phyloP scores from a whole-genome alignment of 2,113 vertebrate genomes.

The Podiceps cristatus region DNA sequence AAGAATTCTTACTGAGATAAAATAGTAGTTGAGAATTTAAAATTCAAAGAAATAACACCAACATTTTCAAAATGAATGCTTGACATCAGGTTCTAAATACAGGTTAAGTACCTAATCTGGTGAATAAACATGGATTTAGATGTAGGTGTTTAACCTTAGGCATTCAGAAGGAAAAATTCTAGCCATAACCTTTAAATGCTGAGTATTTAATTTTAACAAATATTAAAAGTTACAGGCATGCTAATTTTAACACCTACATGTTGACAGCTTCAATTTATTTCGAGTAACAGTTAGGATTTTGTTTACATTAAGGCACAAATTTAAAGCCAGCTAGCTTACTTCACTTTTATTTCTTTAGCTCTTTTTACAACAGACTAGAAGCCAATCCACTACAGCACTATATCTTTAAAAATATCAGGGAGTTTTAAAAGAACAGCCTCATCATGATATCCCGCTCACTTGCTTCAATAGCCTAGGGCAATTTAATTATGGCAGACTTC shows the following conservation, averaged over 20 bases:
- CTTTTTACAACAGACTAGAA: not conserved
- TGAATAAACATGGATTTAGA: constrained; percentile 40
- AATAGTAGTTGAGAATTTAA: not conserved
- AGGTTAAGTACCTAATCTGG: constrained; percentile 18
- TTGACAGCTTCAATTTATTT: constrained; percentile 11
- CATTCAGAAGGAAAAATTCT: constrained; percentile 20
- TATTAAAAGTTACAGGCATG: not conserved
- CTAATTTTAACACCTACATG: constrained; percentile 24
- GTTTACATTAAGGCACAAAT: not conserved
- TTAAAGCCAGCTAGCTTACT: not conserved
- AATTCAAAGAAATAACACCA: constrained; percentile 28
- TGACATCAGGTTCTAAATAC: constrained; percentile 45
- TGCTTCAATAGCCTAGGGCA: constrained; percentile 25
- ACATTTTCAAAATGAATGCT: constrained; percentile 21
- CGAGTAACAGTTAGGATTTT: not conserved
- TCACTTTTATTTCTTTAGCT: constrained; percentile 14
- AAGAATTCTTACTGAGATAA: constrained; percentile 26
- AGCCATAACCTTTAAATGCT: constrained; percentile 26
- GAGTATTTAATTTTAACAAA: constrained; percentile 24
- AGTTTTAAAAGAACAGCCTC: constrained; percentile 36
- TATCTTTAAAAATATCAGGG: not conserved
- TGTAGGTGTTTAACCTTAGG: constrained; percentile 4
- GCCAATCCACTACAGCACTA: not conserved
- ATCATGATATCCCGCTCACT: constrained; percentile 31
- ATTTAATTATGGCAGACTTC: constrained; percentile 43